Base-by-base conservation (phyloP, 2,888 invertebrate species). In the Drosophila bunnanda region DNA sequence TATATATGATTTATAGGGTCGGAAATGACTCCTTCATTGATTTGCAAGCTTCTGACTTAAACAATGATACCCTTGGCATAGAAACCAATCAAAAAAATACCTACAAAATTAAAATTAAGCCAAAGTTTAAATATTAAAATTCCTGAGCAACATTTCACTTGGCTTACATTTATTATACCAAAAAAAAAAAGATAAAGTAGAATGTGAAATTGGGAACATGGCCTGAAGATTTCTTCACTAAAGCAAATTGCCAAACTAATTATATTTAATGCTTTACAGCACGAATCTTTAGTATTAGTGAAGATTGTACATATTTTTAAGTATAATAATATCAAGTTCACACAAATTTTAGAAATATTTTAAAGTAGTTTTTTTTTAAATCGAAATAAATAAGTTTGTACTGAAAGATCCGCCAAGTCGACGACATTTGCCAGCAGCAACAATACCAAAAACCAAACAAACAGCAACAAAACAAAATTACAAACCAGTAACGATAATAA, bases 361-460 rank as follows among this genome's bases (percentile, higher is more conserved):
- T 56, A 55, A 55, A 43, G 25, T 43, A 20, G 54, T 56, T 9
- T 22, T 15, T 4, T 10, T 12, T 2, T 9, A 30, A 30, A 32
- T 4, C 4, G 4, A 20, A 32, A 22, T 34, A 22, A 15, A 32
- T 32, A 4, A 32, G 34, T 43, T 68, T 53, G 69, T 54, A 28
- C 39, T 9, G 22, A 22, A 62, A 57, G 55, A 54, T 67, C 52
- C 46, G 62, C 67, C 67, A 67, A 55, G 68, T 70, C 69, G 67
- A 55, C 67, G 62, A 67, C 70, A 68, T 56, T 67, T 67, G 62
- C 39, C 38, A 30, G 38, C 22, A 30, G 50, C 25, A 15, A n/a
- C 22, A 44, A 38, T 9, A 32, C 9, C 38, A 46, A 43, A 39
- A 10, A 39, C 10, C 12, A 41, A 39, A 39, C 6, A 1, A 41